phyloP scores from a whole-genome alignment of 1,140 invertebrate genomes.

The Cydia fagiglandana region DNA sequence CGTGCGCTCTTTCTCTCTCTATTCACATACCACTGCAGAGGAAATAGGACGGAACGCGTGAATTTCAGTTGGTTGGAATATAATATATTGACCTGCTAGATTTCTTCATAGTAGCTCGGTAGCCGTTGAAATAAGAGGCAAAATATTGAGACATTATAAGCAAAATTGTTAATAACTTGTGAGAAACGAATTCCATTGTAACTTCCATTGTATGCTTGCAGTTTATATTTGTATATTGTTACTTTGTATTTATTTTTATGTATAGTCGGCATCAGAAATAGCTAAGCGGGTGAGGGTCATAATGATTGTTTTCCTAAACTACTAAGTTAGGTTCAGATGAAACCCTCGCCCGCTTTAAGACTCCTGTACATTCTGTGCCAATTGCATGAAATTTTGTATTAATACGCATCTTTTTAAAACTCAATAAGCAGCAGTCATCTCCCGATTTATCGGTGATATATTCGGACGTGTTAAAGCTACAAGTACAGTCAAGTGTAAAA shows the following conservation, averaged over 20 bases:
- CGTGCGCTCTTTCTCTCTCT: neutral
- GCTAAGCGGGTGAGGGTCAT: too few species aligned
- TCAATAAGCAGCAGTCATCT: too few species aligned
- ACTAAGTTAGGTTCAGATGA: too few species aligned
- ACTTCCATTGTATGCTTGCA: neutral
- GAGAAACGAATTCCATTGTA: neutral
- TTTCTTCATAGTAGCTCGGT: neutral
- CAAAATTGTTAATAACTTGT: neutral
- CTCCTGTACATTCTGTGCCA: too few species aligned
- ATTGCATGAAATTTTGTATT: too few species aligned
- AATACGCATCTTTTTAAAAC: too few species aligned
- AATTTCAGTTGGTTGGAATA: neutral
- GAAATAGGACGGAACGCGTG: neutral
- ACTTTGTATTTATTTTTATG: neutral
- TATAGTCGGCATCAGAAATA: neutral
- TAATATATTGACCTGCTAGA: neutral
- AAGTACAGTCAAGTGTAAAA: too few species aligned
- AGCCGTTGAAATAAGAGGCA: neutral
- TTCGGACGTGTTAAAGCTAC: too few species aligned
- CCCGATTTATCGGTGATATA: too few species aligned
- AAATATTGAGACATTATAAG: constrained; percentile 18
- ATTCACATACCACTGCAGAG: neutral
- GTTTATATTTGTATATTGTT: neutral
- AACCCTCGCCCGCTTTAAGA: too few species aligned
- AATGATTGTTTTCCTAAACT: too few species aligned